Evolutionary conservation across 2,113 vertebrate genomes (phyloP).

Genomic region (human (Homo sapiens)): GRCh38 chr20:722501-723000

Average conservation of each 20-base stretch:
- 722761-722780: neutral
- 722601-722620: neutral
- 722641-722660: too few relatives aligned
- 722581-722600: neutral
- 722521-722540: neutral
- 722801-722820: neutral
- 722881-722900: neutral
- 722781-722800: neutral
- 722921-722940: neutral
- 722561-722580: neutral
- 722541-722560: neutral
- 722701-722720: neutral
- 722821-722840: neutral
- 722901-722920: neutral
- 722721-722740: neutral
- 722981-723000: neutral
- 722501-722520: neutral
- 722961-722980: neutral
- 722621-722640: neutral
- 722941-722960: neutral
- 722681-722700: neutral
- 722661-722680: neutral
- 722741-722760: neutral
- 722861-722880: too few relatives aligned
- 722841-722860: neutral